Evolutionary conservation across 1,140 invertebrate species (phyloP).

Genomic region (Plectrocnemia conspersa): DNA sequence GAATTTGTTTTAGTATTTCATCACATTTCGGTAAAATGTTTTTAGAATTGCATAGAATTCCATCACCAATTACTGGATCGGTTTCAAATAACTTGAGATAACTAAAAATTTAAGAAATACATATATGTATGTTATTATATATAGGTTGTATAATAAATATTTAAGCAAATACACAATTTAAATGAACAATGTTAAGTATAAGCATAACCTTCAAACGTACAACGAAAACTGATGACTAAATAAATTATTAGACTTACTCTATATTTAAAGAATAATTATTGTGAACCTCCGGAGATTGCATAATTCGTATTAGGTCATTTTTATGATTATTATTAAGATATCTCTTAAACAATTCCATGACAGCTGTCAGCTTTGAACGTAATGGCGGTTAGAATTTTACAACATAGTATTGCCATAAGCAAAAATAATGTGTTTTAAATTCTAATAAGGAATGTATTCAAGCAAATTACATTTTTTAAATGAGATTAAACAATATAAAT

Average conservation of each 20-base stretch:
- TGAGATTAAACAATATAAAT: no score
- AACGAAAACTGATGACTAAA: constrained; percentile 2
- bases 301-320: constrained; percentile 43
- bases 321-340: constrained; percentile 45
- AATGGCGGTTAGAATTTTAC: no score
- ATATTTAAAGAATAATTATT: constrained; percentile 46
- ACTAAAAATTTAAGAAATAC: constrained; percentile 35
- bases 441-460: not conserved
- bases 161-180: constrained; percentile 13
- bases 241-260: constrained; percentile 40
- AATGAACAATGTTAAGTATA: not conserved
- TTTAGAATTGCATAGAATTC: constrained; percentile 44
- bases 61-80: constrained; percentile 47
- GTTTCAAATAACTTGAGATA: constrained; percentile 49
- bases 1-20: constrained; percentile 55
- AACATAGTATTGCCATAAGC: not conserved
- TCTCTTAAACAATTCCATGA: not conserved
- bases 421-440: not conserved
- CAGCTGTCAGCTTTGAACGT: no score
- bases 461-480: no score
- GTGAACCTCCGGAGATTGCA: constrained; percentile 40
- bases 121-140: constrained; percentile 3
- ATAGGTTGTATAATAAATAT: constrained; percentile 4
- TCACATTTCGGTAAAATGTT: constrained; percentile 56
- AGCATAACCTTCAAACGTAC: not conserved